Evolutionary conservation across 2,113 vertebrate species (phyloP), one percentile per base, ranked within the genome.

Genomic region (Numenius arquata): DNA sequence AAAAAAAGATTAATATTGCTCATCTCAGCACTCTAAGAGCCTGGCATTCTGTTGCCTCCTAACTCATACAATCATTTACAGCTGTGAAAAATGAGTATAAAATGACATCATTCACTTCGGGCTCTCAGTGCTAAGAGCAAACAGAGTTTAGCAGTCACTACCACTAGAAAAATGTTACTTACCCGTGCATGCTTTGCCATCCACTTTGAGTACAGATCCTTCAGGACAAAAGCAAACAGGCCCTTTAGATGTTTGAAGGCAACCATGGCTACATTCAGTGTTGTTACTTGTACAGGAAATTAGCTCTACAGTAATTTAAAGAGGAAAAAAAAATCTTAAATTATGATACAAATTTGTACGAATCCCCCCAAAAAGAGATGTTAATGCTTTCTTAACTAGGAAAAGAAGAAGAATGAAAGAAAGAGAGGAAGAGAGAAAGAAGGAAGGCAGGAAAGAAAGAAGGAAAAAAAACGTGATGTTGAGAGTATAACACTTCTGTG

Each of bases 151-250:
- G 38, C 52, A 78, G 41, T 34, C 62, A 71, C 40, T 89, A n/a
- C 63, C 90, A 48, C 23, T 30, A 94, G 62, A 15, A 73, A 75
- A 89, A 59, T 7, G 9, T 76, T 50, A 83, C 97, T 30, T 97
- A 99, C 99, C 99, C 3, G 98, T 98, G 76, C 99, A 99, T 18
- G 97, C 82, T 94, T 97, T 99, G 89, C 98, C 98, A 95, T 99
- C 98, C 22, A 63, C 90, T 91, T 96, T 91, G 32, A 99, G 98
- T 20, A 98, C 26, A 14, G 99, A 99, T 65, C 98, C 99, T 85
- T 98, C 97, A 6, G 99, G 99, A 96, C 99, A 99, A 94, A 99
- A 98, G 92, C 99, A 99, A 47, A 97, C 25, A 34, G 98, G 96
- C 6, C 99, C 98, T 47, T 98, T 89, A 11, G 96, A 97, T 43